Conservation (phyloP, 1,140 invertebrate species). For the Sesamia nonagrioides region DNA sequence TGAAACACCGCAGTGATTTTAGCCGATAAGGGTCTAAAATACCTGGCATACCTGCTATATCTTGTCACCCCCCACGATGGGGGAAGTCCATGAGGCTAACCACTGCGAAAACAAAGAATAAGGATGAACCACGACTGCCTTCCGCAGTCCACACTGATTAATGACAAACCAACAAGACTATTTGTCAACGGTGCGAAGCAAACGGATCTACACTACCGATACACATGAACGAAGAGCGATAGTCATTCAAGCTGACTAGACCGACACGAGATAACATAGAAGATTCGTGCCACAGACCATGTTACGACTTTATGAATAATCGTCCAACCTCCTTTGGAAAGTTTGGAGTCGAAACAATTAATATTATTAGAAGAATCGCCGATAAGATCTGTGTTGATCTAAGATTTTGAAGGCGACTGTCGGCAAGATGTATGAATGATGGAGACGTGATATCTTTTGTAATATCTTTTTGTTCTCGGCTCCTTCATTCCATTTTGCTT, state of each 20-base stretch:
- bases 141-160: conserved; percentile 49
- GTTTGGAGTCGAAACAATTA: conserved; percentile 26
- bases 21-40: no score
- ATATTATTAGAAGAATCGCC: conserved; percentile 12
- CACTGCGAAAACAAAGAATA: neutral
- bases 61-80: no score
- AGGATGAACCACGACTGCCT: neutral
- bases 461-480: conserved; percentile 11
- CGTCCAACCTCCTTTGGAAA: conserved; percentile 13
- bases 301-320: conserved; percentile 29
- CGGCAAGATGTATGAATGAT: conserved; percentile 13
- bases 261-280: conserved; percentile 37
- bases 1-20: no score
- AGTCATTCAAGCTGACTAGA: conserved; percentile 13
- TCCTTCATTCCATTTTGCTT: conserved; percentile 1
- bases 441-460: conserved; percentile 7
- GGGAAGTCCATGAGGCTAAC: no score
- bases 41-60: no score
- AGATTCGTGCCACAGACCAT: conserved; percentile 7
- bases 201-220: conserved; percentile 26
- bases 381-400: conserved; percentile 34
- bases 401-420: conserved; percentile 27
- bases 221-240: conserved; percentile 25
- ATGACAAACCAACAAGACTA: conserved; percentile 51
- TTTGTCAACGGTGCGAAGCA: conserved; percentile 56